A percentile compares a stretch with the other conserved stretches of the same genome.
Conservation (phyloP, 2,113 vertebrate species). For the Nymphicus hollandicus region DNA sequence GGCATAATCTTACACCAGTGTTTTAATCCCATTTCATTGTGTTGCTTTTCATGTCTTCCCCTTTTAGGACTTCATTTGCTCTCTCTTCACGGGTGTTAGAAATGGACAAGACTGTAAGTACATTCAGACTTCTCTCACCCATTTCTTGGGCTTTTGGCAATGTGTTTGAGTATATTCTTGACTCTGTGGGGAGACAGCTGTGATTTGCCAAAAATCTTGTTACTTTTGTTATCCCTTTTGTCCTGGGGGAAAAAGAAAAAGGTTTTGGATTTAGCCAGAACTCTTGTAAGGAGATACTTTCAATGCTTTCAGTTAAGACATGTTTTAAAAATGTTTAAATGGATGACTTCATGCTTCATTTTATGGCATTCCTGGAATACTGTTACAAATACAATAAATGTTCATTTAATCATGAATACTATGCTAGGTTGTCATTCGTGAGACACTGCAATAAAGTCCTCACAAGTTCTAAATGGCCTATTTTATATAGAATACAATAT, state of each 20-base stretch:
- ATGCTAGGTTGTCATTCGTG: conserved; percentile 43
- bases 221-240: background rate
- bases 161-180: conserved; percentile 5
- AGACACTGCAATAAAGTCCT: conserved; percentile 63
- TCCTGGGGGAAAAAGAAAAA: background rate
- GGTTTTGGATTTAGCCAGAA: background rate
- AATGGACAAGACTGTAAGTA: background rate
- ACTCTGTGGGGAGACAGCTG: background rate
- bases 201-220: background rate
- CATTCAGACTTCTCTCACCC: conserved; percentile 13
- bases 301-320: conserved; percentile 46
- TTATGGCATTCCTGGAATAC: conserved; percentile 66
- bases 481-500: conserved; percentile 70
- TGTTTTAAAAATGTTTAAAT: conserved; percentile 66
- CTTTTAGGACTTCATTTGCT: conserved; percentile 4
- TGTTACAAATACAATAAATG: conserved; percentile 66
- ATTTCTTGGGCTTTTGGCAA: background rate
- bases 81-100: background rate
- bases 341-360: conserved; percentile 60
- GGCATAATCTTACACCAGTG: background rate
- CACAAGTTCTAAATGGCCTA: conserved; percentile 63
- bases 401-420: conserved; percentile 48
- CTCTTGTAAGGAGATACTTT: conserved; percentile 9
- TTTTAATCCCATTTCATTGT: background rate
- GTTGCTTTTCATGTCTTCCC: background rate